A percentile compares a stretch with the other conserved stretches of the same genome.
These are phyloP conservation scores for Bubo blakistoni DNA, from an alignment of 2,113 vertebrate species.

Conservation along the genomic window DNA sequence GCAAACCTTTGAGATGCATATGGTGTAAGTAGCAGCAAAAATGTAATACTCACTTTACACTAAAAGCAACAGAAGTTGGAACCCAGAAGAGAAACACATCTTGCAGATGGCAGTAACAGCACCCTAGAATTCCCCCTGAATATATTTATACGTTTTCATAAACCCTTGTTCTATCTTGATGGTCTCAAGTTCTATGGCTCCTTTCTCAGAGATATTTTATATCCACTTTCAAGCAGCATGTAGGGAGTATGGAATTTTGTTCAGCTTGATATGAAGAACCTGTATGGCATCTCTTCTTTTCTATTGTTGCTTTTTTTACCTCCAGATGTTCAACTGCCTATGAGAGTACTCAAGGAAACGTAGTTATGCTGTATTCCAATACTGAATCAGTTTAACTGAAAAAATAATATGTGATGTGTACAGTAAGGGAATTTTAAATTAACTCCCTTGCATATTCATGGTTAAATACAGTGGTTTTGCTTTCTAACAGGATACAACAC, in stretches of 20 bases:
- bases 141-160: conserved; percentile 3
- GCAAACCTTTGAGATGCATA: neutral
- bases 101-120: neutral
- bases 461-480: neutral
- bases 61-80: conserved; percentile 16
- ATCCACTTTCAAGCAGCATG: neutral
- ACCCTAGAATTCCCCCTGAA: neutral
- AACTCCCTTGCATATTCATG: neutral
- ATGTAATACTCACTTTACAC: neutral
- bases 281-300: neutral
- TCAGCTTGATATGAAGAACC: neutral
- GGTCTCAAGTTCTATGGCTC: neutral
- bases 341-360: conserved; percentile 34
- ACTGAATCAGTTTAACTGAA: conserved; percentile 50
- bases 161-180: neutral
- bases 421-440: conserved; percentile 33
- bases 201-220: neutral
- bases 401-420: conserved; percentile 7
- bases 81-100: neutral
- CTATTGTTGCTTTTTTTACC: neutral
- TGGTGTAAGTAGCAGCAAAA: neutral
- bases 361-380: neutral
- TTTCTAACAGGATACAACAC: neutral
- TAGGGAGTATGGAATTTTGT: neutral
- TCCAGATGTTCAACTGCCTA: conserved; percentile 54